Percentiles rank a stretch among this genome's conserved stretches.
Conservation (phyloP, 2,113 vertebrate species). For the Sisor rabdophorus region DNA sequence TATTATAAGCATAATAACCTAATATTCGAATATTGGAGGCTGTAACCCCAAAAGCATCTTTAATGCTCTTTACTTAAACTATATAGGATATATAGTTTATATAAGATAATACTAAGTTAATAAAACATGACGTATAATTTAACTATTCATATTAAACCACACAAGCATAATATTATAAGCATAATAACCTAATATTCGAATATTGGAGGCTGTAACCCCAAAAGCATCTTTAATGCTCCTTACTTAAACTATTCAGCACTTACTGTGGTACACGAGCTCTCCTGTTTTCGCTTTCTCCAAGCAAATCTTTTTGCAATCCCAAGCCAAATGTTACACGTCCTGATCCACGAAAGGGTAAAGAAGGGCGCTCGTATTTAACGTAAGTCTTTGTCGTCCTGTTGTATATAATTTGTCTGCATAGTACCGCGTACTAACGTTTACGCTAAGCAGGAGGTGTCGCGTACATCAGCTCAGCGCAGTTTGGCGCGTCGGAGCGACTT, state of each 20-base stretch:
- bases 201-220: neutral
- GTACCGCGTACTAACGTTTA: slow-evolving; percentile 25
- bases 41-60: neutral
- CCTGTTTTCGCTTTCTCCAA: slow-evolving; percentile 46
- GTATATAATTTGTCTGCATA: slow-evolving; percentile 28
- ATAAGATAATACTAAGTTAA: neutral
- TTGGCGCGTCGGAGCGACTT: slow-evolving; percentile 45
- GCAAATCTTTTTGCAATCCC: slow-evolving; percentile 59
- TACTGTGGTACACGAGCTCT: slow-evolving; percentile 60
- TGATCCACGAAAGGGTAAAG: slow-evolving; percentile 61
- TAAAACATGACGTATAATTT: too few species aligned
- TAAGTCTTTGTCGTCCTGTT: slow-evolving; percentile 58
- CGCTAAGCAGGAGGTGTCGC: slow-evolving; percentile 62
- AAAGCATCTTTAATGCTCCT: neutral
- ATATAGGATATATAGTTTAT: neutral
- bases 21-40: neutral
- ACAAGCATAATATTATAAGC: neutral
- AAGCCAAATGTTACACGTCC: slow-evolving; percentile 70
- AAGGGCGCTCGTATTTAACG: slow-evolving; percentile 59
- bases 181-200: neutral
- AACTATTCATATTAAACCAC: too few species aligned
- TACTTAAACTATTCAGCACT: slow-evolving; percentile 47
- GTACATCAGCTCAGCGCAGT: slow-evolving; percentile 53
- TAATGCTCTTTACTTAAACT: slow-evolving; percentile 26
- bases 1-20: neutral